Evolutionary conservation across 2,888 invertebrate species (phyloP).

Genomic region (Abrostola triplasia): DNA sequence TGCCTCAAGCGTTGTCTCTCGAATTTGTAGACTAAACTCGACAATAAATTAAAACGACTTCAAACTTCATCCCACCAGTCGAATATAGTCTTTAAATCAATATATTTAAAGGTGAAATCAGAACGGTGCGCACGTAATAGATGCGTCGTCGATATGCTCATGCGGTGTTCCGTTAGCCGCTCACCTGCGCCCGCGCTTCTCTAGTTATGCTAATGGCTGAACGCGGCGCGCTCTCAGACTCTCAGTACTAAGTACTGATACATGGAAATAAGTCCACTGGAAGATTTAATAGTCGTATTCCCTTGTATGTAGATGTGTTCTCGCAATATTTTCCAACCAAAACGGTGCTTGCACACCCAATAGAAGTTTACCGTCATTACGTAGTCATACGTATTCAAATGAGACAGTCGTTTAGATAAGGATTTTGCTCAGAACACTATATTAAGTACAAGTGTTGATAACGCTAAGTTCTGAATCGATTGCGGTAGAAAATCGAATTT

Average conservation of each 20-base stretch:
- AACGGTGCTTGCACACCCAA: slow-evolving; percentile 44
- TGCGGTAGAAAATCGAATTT: slow-evolving; percentile 37
- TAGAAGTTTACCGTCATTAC: slow-evolving; percentile 43
- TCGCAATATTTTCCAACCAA: slow-evolving; percentile 50
- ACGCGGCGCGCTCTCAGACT: slow-evolving; percentile 73
- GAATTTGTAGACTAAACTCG: slow-evolving; percentile 73
- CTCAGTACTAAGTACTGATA: slow-evolving; percentile 68
- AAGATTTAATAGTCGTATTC: slow-evolving; percentile 63
- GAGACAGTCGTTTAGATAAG: slow-evolving; percentile 47
- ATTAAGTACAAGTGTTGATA: slow-evolving; percentile 37
- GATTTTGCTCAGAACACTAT: slow-evolving; percentile 39
- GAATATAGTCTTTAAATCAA: slow-evolving; percentile 67
- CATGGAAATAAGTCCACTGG: slow-evolving; percentile 69
- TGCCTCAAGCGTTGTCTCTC: slow-evolving; percentile 74
- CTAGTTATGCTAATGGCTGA: slow-evolving; percentile 86
- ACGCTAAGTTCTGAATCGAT: slow-evolving; percentile 40
- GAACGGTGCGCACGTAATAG: slow-evolving; percentile 65
- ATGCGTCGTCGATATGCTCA: slow-evolving; percentile 76
- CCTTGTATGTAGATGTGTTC: slow-evolving; percentile 57
- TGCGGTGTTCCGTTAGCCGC: slow-evolving; percentile 82
- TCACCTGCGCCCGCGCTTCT: slow-evolving; percentile 86
- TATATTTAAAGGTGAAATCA: slow-evolving; percentile 71
- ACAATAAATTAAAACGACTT: slow-evolving; percentile 70
- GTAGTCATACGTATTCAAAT: slow-evolving; percentile 55
- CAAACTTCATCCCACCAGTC: slow-evolving; percentile 46